Evolutionary conservation across 2,797 vertebrate genomes (phyloP), one percentile per base, ranked within the genome.

Genomic region (Sparidentex hasta): DNA sequence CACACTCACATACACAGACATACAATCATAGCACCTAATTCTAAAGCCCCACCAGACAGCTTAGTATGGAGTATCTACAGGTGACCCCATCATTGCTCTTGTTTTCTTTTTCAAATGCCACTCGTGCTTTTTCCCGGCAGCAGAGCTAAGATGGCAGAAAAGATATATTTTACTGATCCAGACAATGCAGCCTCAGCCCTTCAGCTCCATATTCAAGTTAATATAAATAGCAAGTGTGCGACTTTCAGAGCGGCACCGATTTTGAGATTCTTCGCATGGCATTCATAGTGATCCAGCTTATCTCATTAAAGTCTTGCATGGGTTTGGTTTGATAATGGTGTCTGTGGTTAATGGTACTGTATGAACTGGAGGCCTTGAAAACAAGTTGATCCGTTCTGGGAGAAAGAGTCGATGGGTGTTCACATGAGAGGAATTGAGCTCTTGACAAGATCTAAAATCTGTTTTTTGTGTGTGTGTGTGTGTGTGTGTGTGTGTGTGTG

Each of bases 291-390:
- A 64, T 64, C 12, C 9, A 63, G 21, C 72, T 58, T 33, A n/a
- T 71, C 21, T 48, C 29, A 21, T 65, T 48, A 23, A 16, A 73
- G 23, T 71, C 41, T 59, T 62, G 25, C 4, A 4, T 14, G 9
- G 5, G 21, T 27, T 48, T 73, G 11, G 61, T 78, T 78, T 18
- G 61, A 56, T 59, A 33, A 78, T 6, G 2, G 4, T n/a, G 25
- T 74, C 74, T 58, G 46, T 50, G 43, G 50, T 29, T 27, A n/a
- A 56, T 23, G 27, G n/a, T 47, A 2, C 33, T 33, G 33, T 33
- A 54, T 48, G 54, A 82, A 75, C n/a, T 29, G 11, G 6, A 77
- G 66, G 61, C 78, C 82, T 90, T 88, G 85, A 77, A 75, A 75
- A 73, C 51, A 74, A 78, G 47, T 23, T n/a, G n/a, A 83, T 29